Base-by-base conservation (phyloP, 1,140 invertebrate genomes). In the Chelonus insularis region DNA sequence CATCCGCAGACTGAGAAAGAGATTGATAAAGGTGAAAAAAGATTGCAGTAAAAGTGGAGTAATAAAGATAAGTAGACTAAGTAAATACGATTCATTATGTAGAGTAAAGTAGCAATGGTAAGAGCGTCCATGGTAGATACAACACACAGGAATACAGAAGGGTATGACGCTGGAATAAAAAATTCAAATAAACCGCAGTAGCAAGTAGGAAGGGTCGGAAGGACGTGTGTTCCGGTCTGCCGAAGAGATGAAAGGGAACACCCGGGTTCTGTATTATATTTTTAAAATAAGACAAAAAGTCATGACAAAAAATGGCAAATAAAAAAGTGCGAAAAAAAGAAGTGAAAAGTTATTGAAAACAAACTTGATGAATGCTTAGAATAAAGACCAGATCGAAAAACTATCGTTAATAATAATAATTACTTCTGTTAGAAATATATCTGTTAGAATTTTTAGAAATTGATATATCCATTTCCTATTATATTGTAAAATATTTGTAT, bases 151-250 rank as follows among this genome's bases (percentile, higher is more conserved):
- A 39, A 39, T 39, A 8, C n/a, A 12, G 4, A 48, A 21, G 11
- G 12, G 2, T 48, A 16, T 32, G 9, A 7, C 6, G 25, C 5
- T 9, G 14, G 7, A 21, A 37, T 37, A 54, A 54, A 54, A 54
- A 54, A 37, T 54, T 54, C 32, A 37, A 54, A 54, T 54, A 48
- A 6, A 48, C 45, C 45, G 9, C 21, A 1, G 21, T 11, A 16
- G 8, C 14, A 34, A 14, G n/a, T 21, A 37, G 34, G 29, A 34
- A 52, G 6, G 50, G 50, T 52, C 21, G 45, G 21, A 48, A 48
- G 45, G 45, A 18, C 23, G 21, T 25, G 18, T 23, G 8, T 48
- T 48, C 45, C 21, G 45, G 32, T 52, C 25, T 52, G 7, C 25
- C 16, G 50, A 52, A 52, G 32, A 36, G 50, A 52, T 52, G 14